These are phyloP conservation scores for Microdon myrmicae DNA, from an alignment of 2,888 invertebrate genomes.

Conservation along the genomic window DNA sequence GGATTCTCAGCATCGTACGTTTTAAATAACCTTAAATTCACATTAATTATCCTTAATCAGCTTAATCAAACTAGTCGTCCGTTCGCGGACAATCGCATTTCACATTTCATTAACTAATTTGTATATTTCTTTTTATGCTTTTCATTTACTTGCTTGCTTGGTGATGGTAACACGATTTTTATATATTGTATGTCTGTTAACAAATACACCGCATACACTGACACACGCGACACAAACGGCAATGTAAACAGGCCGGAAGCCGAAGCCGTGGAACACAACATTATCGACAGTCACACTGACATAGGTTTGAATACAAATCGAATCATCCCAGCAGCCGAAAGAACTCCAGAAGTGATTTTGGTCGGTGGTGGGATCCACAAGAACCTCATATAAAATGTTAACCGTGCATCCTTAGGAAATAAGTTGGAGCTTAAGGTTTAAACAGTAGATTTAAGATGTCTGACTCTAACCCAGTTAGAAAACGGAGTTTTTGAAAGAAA, in stretches of 20 bases:
- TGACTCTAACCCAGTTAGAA: too few species aligned
- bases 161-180: conserved; percentile 20
- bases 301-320: conserved; percentile 30
- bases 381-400: too few species aligned
- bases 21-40: conserved; percentile 48
- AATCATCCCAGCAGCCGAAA: conserved; percentile 43
- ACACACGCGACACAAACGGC: too few species aligned
- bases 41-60: background rate
- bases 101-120: conserved; percentile 29
- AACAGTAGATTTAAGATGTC: too few species aligned
- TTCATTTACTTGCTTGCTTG: conserved; percentile 12
- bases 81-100: conserved; percentile 7
- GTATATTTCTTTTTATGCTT: conserved; percentile 2
- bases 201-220: too few species aligned
- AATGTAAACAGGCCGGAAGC: conserved; percentile 21
- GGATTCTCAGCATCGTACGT: conserved; percentile 90
- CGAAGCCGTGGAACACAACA: conserved; percentile 26
- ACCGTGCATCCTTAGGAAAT: too few species aligned
- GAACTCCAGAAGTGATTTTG: conserved; percentile 47
- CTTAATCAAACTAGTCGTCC: conserved; percentile 11
- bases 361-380: conserved; percentile 35
- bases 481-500: too few species aligned
- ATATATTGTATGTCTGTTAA: conserved; percentile 14
- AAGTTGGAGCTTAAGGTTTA: too few species aligned
- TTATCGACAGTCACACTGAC: conserved; percentile 23